Base-by-base conservation (phyloP, 2,888 invertebrate species). In the Acanthosepion lycidas region DNA sequence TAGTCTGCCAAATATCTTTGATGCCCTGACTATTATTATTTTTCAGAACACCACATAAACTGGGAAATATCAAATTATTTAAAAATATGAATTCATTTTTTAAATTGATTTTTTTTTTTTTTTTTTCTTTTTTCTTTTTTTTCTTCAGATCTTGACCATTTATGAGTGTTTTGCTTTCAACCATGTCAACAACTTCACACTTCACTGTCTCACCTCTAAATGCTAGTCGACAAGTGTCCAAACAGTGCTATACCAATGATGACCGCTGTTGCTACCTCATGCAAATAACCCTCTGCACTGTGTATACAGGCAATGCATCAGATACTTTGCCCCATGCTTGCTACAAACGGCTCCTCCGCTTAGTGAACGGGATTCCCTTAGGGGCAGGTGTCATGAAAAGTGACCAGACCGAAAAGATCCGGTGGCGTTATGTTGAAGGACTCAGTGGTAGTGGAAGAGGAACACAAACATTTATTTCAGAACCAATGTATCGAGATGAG, bases 361-460 rank as follows among this genome's bases (percentile, higher is more conserved):
- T 97, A 23, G 96, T 97, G 48, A 97, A 97, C 94, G 97, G 97
- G 28, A 97, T 97, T 94, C 97, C 97, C 6, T 96, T 97, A 4
- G 97, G 97, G 8, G 96, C 97, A 6, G 97, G 97, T 49, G 94
- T 96, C 33, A 96, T 97, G 95, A 96, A 96, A 15, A 95, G 96
- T 26, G 96, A 96, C 26, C 96, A 97, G 94, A 94, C 96, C 28
- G 95, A 95, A 49, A 96, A 95, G 94, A 97, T 97, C 94, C 95
- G 96, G 51, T 97, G 97, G 97, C 96, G 96, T 64, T 96, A 96
- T 94, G 95, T 97, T 23, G 97, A 97, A 95, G 97, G 97, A 23
- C 95, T 96, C 28, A 95, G 96, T 91, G 96, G 96, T 42, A 97
- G 97, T 26, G 95, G 96, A n/a, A 95, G 95, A 93, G 96, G 96